Evolutionary conservation across 2,797 vertebrate species (phyloP).

Genomic region (Enteromius trimaculatus): DNA sequence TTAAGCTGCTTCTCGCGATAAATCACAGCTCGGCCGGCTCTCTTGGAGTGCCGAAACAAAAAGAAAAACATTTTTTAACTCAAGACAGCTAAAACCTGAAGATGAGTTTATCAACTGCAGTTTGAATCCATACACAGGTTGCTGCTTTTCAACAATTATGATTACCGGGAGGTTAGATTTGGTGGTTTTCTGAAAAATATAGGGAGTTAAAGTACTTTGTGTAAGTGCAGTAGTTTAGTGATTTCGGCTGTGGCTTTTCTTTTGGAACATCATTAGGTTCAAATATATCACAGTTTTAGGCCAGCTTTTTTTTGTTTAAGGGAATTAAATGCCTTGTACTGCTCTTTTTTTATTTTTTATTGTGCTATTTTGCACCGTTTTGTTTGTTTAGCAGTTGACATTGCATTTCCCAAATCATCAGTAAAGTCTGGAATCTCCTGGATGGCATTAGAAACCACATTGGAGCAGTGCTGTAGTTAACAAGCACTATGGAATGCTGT

Average conservation of each 20-base stretch:
- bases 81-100: constrained; percentile 27
- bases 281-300: background rate
- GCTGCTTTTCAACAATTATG: constrained; percentile 17
- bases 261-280: constrained; percentile 1
- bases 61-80: constrained; percentile 19
- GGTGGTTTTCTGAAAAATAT: constrained; percentile 35
- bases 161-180: constrained; percentile 8
- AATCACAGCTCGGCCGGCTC: constrained; percentile 65
- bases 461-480: constrained; percentile 38
- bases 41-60: background rate
- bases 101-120: constrained; percentile 5
- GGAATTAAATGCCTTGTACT: constrained; percentile 7
- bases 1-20: constrained; percentile 65
- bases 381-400: constrained; percentile 50
- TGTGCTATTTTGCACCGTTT: constrained; percentile 11
- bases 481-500: constrained; percentile 49
- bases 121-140: background rate
- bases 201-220: constrained; percentile 14
- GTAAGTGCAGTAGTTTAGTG: constrained; percentile 26
- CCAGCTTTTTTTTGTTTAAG: background rate
- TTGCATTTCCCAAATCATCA: constrained; percentile 28
- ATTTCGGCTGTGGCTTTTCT: constrained; percentile 17
- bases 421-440: constrained; percentile 39
- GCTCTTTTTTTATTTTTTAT: background rate
- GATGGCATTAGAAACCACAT: constrained; percentile 48